These are phyloP conservation scores for Microtus montanus DNA, from an alignment of 2,113 vertebrate genomes.

Conservation along the genomic window DNA sequence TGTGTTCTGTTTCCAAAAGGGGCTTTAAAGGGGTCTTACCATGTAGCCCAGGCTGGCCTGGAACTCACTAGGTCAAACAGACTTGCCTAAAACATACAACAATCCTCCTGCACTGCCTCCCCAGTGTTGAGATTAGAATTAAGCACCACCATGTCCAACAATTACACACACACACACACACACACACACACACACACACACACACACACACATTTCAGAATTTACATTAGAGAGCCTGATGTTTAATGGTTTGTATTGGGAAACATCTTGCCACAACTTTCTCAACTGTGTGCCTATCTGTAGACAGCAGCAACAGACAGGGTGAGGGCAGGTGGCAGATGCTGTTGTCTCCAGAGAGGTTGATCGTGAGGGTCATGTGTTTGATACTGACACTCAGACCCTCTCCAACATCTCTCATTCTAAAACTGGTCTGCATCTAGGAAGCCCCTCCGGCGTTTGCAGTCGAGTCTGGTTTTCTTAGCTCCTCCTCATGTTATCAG, in stretches of 20 bases:
- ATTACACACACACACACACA: background rate
- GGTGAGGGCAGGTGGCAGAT: background rate
- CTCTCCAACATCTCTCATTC: background rate
- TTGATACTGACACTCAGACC: rapidly evolving
- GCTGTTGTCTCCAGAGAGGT: background rate
- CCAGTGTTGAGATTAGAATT: background rate
- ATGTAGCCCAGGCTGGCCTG: background rate
- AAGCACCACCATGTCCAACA: background rate
- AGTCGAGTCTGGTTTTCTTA: too few species aligned
- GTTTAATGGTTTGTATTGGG: background rate
- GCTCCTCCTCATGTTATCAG: background rate
- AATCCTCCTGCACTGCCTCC: background rate
- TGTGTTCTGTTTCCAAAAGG: background rate
- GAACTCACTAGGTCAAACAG: background rate
- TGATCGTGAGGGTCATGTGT: background rate
- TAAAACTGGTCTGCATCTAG: background rate
- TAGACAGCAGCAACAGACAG: background rate
- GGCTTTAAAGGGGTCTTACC: background rate
- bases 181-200: background rate
- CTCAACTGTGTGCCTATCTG: background rate
- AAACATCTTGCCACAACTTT: background rate
- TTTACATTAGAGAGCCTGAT: background rate
- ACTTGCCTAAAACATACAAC: background rate
- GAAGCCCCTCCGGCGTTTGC: background rate
- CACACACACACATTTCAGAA: background rate